Evolutionary conservation across 2,113 vertebrate species (phyloP).

Genomic region (Chrysochloris asiatica): DNA sequence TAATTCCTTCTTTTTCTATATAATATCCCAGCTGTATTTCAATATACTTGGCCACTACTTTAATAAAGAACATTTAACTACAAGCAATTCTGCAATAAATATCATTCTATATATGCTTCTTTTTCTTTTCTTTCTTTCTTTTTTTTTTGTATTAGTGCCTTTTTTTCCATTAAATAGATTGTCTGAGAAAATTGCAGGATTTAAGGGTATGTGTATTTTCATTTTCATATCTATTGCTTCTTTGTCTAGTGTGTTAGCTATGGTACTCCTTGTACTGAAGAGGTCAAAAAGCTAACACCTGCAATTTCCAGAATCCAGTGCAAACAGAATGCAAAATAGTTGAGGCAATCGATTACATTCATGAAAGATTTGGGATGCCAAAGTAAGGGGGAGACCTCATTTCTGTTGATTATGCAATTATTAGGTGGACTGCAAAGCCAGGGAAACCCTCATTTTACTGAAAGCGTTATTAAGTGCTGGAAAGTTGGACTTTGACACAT

Average conservation of each 20-base stretch:
- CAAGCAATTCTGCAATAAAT: slow-evolving; percentile 15
- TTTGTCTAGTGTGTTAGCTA: background rate
- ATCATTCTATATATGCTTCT: background rate
- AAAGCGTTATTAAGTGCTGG: too few relatives aligned
- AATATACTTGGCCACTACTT: slow-evolving; percentile 25
- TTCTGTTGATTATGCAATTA: background rate
- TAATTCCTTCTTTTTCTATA: slow-evolving; percentile 21
- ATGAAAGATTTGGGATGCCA: slow-evolving; percentile 2
- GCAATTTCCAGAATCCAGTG: background rate
- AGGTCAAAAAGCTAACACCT: background rate
- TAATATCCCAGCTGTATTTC: background rate
- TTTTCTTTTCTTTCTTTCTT: too few relatives aligned
- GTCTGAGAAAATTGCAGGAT: background rate
- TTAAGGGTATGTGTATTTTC: background rate
- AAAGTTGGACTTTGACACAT: too few relatives aligned
- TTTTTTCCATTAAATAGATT: background rate
- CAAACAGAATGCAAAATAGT: background rate
- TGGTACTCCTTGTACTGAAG: background rate
- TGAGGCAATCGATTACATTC: background rate
- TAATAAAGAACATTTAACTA: slow-evolving; percentile 1
- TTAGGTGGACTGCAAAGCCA: background rate
- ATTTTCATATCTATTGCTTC: too few relatives aligned
- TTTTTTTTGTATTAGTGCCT: background rate
- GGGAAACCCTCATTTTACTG: background rate
- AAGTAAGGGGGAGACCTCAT: background rate